These are phyloP conservation scores for Nomia melanderi DNA, from an alignment of 1,140 invertebrate genomes.

Conservation along the genomic window DNA sequence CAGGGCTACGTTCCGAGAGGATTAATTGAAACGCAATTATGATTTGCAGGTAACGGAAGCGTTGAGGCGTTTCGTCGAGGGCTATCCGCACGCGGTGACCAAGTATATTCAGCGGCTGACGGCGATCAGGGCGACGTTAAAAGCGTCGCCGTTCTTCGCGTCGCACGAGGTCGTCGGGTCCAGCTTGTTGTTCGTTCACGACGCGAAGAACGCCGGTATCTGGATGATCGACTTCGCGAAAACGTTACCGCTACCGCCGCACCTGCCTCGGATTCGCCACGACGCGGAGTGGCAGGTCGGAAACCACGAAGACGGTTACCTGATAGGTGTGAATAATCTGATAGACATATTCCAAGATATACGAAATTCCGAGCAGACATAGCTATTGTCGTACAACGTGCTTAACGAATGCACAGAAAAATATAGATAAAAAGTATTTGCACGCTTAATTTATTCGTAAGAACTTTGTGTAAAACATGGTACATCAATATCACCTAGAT, in stretches of 20 bases:
- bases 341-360: conserved; percentile 89
- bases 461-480: too few relatives aligned
- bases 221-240: conserved; percentile 99
- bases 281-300: conserved; percentile 94
- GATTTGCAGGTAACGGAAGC: conserved; percentile 87
- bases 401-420: too few relatives aligned
- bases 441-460: too few relatives aligned
- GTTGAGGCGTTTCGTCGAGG: conserved; percentile 91
- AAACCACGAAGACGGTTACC: conserved; percentile 99
- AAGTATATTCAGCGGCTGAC: conserved; percentile 93
- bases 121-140: conserved; percentile 90
- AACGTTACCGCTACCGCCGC: conserved; percentile 90
- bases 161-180: conserved; percentile 98
- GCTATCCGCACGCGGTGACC: conserved; percentile 87
- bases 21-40: not conserved
- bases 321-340: conserved; percentile 96
- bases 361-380: conserved; percentile 29
- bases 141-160: conserved; percentile 93
- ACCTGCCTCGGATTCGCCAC: conserved; percentile 88
- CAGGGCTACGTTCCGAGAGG: too few relatives aligned
- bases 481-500: conserved; percentile 10
- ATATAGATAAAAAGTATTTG: too few relatives aligned
- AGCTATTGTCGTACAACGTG: too few relatives aligned
- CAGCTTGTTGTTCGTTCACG: conserved; percentile 97
- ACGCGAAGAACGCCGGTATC: conserved; percentile 91